Evolutionary conservation across 1,140 invertebrate genomes (phyloP).

Genomic region (Acromyrmex heyeri): DNA sequence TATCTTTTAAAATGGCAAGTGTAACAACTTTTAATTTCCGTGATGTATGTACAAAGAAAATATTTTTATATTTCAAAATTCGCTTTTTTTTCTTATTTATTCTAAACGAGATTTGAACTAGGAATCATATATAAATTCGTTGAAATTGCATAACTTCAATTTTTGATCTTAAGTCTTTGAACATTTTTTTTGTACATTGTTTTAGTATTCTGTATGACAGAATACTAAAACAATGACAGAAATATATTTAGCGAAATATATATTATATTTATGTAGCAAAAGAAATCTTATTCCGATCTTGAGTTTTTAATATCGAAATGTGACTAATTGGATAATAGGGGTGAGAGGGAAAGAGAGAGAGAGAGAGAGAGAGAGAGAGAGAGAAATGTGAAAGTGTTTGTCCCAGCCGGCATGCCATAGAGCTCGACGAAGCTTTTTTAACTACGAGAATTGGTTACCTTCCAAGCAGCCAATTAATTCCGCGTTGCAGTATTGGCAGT

Average conservation of each 20-base stretch:
- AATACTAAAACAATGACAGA: not conserved
- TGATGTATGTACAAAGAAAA: too few species aligned
- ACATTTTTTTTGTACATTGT: not conserved
- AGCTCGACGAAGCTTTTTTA: slow-evolving; percentile 36
- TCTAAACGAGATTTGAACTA: not conserved
- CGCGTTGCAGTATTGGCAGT: slow-evolving; percentile 83
- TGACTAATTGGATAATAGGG: not conserved
- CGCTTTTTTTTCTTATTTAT: not conserved
- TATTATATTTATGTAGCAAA: not conserved
- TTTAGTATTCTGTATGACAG: not conserved
- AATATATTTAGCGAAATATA: not conserved
- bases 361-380: not conserved
- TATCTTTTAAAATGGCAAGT: too few species aligned
- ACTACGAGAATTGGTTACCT: slow-evolving; percentile 79
- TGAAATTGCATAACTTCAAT: not conserved
- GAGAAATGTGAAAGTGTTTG: not conserved
- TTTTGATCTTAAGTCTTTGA: not conserved
- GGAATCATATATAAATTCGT: not conserved
- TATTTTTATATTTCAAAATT: too few species aligned
- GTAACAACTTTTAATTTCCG: too few species aligned
- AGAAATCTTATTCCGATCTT: not conserved
- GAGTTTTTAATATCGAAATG: not conserved
- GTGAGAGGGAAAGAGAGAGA: too few species aligned
- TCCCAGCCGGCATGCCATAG: not conserved
- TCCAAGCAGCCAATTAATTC: slow-evolving; percentile 85